phyloP scores from a whole-genome alignment of 2,797 vertebrate genomes.

The Syngnathus rostellatus region DNA sequence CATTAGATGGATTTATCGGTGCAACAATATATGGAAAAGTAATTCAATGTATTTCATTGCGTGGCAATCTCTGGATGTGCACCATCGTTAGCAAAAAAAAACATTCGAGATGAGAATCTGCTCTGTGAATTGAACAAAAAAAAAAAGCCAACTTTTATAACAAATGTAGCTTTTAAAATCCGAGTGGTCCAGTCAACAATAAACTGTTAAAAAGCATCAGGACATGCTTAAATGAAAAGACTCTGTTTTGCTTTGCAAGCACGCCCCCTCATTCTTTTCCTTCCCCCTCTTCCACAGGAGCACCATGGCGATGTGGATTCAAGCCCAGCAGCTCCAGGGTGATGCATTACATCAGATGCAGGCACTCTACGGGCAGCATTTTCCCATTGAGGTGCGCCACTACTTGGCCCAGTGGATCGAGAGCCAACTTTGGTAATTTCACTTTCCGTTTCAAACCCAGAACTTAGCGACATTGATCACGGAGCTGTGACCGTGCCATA shows the following conservation, averaged over 20 bases:
- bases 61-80: not conserved
- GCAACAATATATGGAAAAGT: not conserved
- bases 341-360: slow-evolving; percentile 97
- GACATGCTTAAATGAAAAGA: not conserved
- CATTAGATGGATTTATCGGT: not conserved
- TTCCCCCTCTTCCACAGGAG: slow-evolving; percentile 36
- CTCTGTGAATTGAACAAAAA: not conserved
- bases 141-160: not conserved
- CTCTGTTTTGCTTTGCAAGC: not conserved
- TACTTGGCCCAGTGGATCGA: slow-evolving; percentile 89
- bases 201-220: not conserved
- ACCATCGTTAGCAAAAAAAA: not conserved
- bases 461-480: not conserved
- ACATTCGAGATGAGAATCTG: not conserved
- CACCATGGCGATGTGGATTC: slow-evolving; percentile 90
- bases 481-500: no score
- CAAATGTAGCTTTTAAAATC: not conserved
- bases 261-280: not conserved
- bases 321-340: slow-evolving; percentile 95
- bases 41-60: not conserved
- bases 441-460: not conserved
- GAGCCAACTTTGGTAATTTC: slow-evolving; percentile 77
- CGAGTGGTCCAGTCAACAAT: not conserved
- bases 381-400: slow-evolving; percentile 96
- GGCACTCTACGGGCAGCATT: slow-evolving; percentile 92